A percentile compares a stretch with the other conserved stretches of the same genome.
These are phyloP conservation scores for Pristionchus fissidentatus DNA, from an alignment of 2,888 invertebrate genomes.

Conservation along the genomic window DNA sequence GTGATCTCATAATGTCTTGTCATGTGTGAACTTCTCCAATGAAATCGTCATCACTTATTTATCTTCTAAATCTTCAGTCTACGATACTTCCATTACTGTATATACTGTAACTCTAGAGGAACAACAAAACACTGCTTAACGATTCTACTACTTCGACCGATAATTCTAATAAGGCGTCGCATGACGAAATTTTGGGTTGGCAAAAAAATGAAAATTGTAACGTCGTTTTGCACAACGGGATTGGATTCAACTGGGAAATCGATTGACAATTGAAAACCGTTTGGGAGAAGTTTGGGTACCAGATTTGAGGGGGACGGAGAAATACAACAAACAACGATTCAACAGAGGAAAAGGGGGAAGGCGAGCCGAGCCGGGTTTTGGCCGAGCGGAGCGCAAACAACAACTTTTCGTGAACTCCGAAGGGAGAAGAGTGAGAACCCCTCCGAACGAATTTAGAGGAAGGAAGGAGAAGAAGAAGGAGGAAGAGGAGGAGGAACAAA, in stretches of 20 bases:
- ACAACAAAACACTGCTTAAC: too few species aligned
- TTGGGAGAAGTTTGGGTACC: conserved; percentile 24
- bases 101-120: neutral
- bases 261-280: conserved; percentile 3
- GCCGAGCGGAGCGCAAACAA: conserved; percentile 17
- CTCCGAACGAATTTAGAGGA: conserved; percentile 15
- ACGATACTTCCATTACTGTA: conserved; percentile 9
- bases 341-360: conserved; percentile 3
- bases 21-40: neutral
- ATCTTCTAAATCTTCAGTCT: conserved; percentile 22
- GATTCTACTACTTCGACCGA: too few species aligned
- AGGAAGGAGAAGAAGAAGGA: neutral
- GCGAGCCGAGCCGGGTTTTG: neutral
- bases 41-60: conserved; percentile 1
- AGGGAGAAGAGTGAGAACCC: too few species aligned
- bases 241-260: conserved; percentile 7
- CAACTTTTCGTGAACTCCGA: conserved; percentile 40
- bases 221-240: neutral
- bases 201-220: conserved; percentile 7
- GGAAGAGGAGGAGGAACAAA: neutral
- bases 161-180: neutral
- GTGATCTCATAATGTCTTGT: neutral
- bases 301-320: neutral
- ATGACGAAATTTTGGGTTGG: neutral
- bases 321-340: conserved; percentile 30